These are phyloP conservation scores for Cephalopachus bancanus DNA, from an alignment of 2,797 vertebrate genomes.

Conservation along the genomic window DNA sequence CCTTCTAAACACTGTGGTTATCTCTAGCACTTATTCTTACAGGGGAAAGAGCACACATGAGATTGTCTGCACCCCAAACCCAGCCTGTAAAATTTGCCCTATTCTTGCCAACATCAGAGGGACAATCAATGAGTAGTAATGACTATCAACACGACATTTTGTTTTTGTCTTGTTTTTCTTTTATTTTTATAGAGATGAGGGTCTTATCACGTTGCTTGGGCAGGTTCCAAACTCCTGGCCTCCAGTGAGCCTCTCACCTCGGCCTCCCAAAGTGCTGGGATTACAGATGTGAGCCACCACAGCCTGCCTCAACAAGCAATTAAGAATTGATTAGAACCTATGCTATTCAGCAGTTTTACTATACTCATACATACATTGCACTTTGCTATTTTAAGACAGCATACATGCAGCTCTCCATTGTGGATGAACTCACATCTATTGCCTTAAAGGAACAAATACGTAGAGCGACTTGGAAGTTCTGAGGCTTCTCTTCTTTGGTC, in stretches of 20 bases:
- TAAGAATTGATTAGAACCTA: not conserved
- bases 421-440: not conserved
- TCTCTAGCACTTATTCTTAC: not conserved
- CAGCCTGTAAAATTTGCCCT: not conserved
- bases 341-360: not conserved
- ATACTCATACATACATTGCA: not conserved
- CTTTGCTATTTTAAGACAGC: not conserved
- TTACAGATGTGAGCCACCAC: too few relatives aligned
- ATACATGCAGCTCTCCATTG: not conserved
- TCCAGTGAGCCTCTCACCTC: too few relatives aligned
- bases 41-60: not conserved
- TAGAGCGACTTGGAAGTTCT: too few relatives aligned
- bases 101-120: not conserved
- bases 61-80: not conserved
- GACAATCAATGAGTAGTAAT: not conserved
- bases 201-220: too few relatives aligned
- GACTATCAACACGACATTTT: not conserved
- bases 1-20: slow-evolving; percentile 40
- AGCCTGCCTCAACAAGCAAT: not conserved
- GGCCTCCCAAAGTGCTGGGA: too few relatives aligned
- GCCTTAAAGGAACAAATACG: not conserved
- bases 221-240: too few relatives aligned
- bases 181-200: too few relatives aligned
- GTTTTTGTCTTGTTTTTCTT: too few relatives aligned
- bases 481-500: accelerated